Conservation (phyloP, 1,140 invertebrate species). For the Nephotettix cincticeps region DNA sequence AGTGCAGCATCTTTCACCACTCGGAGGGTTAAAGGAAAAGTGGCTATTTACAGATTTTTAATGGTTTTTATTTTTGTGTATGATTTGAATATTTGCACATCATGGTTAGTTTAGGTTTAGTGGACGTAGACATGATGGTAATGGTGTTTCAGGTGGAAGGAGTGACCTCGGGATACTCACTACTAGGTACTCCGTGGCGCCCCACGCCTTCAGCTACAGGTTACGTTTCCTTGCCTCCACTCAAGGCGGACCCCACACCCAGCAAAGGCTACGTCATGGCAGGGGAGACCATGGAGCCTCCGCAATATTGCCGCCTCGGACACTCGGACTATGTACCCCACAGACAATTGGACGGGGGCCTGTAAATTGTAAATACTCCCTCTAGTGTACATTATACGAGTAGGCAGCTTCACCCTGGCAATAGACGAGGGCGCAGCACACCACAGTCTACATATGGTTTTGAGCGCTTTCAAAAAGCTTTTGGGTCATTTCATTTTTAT, state of each 20-base stretch:
- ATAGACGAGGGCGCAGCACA: neutral
- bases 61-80: no score
- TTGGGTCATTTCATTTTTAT: neutral
- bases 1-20: no score
- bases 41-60: no score
- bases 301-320: neutral
- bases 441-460: neutral
- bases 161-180: neutral
- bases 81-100: no score
- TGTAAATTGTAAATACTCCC: neutral
- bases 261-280: slow-evolving; percentile 26
- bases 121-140: no score
- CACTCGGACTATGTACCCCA: slow-evolving; percentile 8
- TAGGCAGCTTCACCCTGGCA: slow-evolving; percentile 5
- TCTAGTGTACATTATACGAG: neutral
- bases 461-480: neutral
- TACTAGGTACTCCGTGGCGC: neutral
- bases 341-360: slow-evolving; percentile 15
- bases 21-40: no score
- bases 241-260: neutral
- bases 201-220: neutral
- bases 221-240: neutral
- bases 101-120: no score
- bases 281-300: neutral
- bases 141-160: neutral